phyloP scores from a whole-genome alignment of 2,113 vertebrate species.

The Pongo abelii region DNA sequence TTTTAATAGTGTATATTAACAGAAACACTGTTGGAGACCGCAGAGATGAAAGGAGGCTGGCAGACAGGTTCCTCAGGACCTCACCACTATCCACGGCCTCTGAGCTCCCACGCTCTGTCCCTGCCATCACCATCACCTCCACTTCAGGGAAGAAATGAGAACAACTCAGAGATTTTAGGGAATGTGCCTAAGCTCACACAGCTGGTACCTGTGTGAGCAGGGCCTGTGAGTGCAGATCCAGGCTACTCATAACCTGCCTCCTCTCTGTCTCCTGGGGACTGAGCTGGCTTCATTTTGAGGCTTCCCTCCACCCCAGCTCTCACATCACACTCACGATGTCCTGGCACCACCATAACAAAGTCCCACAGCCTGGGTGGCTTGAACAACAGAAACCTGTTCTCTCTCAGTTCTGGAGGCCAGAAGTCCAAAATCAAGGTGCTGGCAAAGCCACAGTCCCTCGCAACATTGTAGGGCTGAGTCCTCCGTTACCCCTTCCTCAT shows the following conservation, averaged over 20 bases:
- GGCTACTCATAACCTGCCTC: accelerated
- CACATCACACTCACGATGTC: neutral
- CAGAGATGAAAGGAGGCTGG: neutral
- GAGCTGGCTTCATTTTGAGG: neutral
- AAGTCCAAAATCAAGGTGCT: neutral
- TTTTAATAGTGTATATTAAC: neutral
- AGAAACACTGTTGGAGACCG: neutral
- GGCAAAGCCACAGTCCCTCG: neutral
- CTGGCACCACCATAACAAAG: neutral
- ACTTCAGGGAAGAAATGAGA: neutral
- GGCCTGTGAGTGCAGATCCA: neutral
- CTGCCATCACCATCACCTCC: neutral
- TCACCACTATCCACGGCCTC: neutral
- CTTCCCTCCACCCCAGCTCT: neutral
- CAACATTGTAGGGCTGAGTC: neutral
- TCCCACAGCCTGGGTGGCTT: neutral
- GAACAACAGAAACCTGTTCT: neutral
- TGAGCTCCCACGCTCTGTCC: neutral
- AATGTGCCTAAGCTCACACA: neutral
- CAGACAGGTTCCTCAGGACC: neutral
- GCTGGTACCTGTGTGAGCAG: accelerated
- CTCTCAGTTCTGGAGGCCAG: neutral
- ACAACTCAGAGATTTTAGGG: neutral
- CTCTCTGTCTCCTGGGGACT: neutral
- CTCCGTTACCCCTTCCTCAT: neutral